Evolutionary conservation across 2,113 vertebrate species (phyloP), one percentile per base, ranked within the genome.

Genomic region (Electrona antarctica): DNA sequence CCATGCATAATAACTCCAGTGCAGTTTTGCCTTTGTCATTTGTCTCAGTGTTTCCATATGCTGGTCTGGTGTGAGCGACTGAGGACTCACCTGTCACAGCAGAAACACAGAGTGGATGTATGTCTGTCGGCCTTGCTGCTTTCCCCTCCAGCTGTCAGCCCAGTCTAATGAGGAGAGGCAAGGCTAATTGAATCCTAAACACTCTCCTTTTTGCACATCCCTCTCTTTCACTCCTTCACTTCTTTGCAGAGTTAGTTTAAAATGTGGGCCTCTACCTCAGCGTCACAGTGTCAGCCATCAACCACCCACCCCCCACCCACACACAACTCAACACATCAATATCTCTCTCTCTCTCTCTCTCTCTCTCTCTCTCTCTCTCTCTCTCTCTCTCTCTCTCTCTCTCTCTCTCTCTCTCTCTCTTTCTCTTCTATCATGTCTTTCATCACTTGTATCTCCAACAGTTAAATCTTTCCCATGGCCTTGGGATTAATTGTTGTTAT

Each of bases 101-200:
- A 14, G 52, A 80, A 33, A 33, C 29, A 33, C 29, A 33, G 71
- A 59, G 50, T 61, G 55, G 73, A 74, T 72, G 77, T 73, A 66
- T 78, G 74, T 73, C 49, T 77, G 59, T 66, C 63, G 28, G 67
- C 60, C 73, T 76, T 66, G 62, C 58, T 51, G 63, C 60, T 50
- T 66, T 56, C 73, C 29, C 68, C 72, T 65, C 68, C 50, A 64
- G 73, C 78, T 82, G 85, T 85, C 82, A 85, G 75, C 49, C 74
- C 11, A 2, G 45, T 76, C 74, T 89, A 88, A 90, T 54, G 7
- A 86, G 79, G 67, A 78, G 72, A 80, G 78, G 74, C 77, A 72
- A 66, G 71, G 85, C 82, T 90, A 90, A 90, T 87, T 89, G 74
- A 90, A 89, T 86, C 85, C 61, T 78, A 83, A 90, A 85, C 76